Conservation (phyloP, 2,113 vertebrate genomes). For the Amia ocellicauda region DNA sequence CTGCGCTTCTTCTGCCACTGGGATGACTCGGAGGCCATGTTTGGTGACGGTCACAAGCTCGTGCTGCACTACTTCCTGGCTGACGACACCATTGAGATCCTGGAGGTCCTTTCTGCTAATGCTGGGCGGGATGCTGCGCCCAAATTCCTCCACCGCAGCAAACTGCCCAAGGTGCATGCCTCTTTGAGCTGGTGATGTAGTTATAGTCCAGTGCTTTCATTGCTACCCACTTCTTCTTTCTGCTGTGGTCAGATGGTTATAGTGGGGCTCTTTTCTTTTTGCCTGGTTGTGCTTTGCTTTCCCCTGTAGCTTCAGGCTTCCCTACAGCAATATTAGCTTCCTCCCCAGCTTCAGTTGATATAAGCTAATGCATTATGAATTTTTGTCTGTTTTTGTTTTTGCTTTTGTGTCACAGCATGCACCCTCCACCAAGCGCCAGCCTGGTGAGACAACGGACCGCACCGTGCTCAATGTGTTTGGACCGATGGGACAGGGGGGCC, state of each 20-base stretch:
- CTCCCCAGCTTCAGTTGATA: constrained; percentile 10
- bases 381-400: constrained; percentile 11
- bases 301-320: constrained; percentile 16
- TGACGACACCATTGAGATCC: constrained; percentile 85
- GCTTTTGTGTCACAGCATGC: constrained; percentile 47
- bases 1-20: constrained; percentile 85
- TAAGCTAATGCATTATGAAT: constrained; percentile 26
- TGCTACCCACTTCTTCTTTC: no score
- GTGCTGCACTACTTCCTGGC: constrained; percentile 80
- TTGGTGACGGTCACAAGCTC: constrained; percentile 67
- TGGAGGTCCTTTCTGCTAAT: constrained; percentile 67
- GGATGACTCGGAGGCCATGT: constrained; percentile 67
- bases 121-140: constrained; percentile 64
- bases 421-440: constrained; percentile 57
- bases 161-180: constrained; percentile 81
- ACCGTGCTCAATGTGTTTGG: constrained; percentile 78
- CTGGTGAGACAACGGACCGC: constrained; percentile 68
- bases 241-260: no score
- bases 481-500: constrained; percentile 48
- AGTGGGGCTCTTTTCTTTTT: no score
- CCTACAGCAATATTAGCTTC: constrained; percentile 25
- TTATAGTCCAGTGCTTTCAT: no score
- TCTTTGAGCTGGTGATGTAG: neutral
- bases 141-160: constrained; percentile 76
- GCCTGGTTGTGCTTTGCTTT: constrained; percentile 24